Evolutionary conservation across 2,113 vertebrate species (phyloP), one percentile per base, ranked within the genome.

Genomic region (Ammodytes dubius): DNA sequence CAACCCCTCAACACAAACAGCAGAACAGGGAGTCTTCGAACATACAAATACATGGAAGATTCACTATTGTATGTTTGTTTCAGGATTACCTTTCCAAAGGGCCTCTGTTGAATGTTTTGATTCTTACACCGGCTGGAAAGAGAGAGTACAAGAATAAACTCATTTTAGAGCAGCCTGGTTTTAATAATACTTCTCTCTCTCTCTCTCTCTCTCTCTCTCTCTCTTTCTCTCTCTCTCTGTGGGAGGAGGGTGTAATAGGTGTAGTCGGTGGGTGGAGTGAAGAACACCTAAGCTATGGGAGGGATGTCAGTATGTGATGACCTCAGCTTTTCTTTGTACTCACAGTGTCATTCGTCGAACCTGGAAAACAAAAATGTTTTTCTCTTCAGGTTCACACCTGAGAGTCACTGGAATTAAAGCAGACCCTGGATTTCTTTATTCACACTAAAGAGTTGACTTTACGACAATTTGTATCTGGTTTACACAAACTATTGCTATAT

Each of bases 251-350:
- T 57, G 43, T 17, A 37, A 71, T 83, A 88, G 91, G 91, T 86
- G 89, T 87, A 83, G 88, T 81, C 66, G 52, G 58, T 80, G 87
- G 91, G 86, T 40, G 87, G 91, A 81, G 87, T 69, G 40, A 81
- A 42, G 13, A 70, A 65, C 66, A 43, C 50, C 80, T 65, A 40
- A 77, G 49, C 56, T 67, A 61, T 54, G 37, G 14, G 63, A 72
- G 27, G 74, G 69, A 81, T 70, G 58, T 50, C 42, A 49, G 45
- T 5, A 19, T 39, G 6, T 49, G 43, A 42, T 72, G 19, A 12
- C 46, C 19, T 64, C 67, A 65, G 49, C 27, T 60, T 10, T 77
- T 79, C 50, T 77, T 74, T 80, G 42, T 35, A 12, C 56, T 57
- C 9, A n/a, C 7, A 0, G 1, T 58, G 58, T 66, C 14, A 15